phyloP scores from a whole-genome alignment of 2,888 invertebrate genomes.

The Chaitophorus viminalis region DNA sequence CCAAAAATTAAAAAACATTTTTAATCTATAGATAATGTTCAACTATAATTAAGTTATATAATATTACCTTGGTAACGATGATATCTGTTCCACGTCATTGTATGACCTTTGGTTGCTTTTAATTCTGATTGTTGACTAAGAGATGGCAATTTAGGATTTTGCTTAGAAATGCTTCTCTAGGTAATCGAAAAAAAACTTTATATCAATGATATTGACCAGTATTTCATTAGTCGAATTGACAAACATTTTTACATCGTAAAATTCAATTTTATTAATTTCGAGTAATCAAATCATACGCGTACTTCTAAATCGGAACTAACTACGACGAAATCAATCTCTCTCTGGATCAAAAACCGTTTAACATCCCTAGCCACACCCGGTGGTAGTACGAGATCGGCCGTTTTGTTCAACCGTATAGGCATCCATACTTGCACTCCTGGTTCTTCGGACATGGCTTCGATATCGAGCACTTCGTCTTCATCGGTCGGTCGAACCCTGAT shows the following conservation, averaged over 20 bases:
- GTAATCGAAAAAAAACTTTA: slow-evolving; percentile 55
- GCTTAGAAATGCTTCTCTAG: slow-evolving; percentile 76
- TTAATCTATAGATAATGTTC: too few relatives aligned
- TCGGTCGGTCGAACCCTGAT: slow-evolving; percentile 63
- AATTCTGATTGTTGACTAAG: slow-evolving; percentile 73
- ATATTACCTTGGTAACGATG: slow-evolving; percentile 72
- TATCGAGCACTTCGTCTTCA: slow-evolving; percentile 68
- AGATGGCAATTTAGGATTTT: slow-evolving; percentile 74
- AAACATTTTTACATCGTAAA: too few relatives aligned
- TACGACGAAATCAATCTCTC: slow-evolving; percentile 74
- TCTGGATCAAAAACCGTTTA: slow-evolving; percentile 73
- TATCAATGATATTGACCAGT: neutral
- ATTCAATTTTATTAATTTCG: neutral
- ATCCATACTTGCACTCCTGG: slow-evolving; percentile 73
- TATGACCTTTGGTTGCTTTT: slow-evolving; percentile 72
- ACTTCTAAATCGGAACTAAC: slow-evolving; percentile 80
- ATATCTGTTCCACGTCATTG: slow-evolving; percentile 78
- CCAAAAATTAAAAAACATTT: too few relatives aligned
- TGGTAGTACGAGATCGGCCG: slow-evolving; percentile 79
- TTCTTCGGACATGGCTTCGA: slow-evolving; percentile 70
- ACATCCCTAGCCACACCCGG: slow-evolving; percentile 74
- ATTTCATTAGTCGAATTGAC: neutral
- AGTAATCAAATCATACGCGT: slow-evolving; percentile 61
- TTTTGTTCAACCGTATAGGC: slow-evolving; percentile 70
- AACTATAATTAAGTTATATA: too few relatives aligned